Conservation (phyloP, 30 jellyfish, hydroid and myxozoan species). For the Catostylus mosaicus region DNA sequence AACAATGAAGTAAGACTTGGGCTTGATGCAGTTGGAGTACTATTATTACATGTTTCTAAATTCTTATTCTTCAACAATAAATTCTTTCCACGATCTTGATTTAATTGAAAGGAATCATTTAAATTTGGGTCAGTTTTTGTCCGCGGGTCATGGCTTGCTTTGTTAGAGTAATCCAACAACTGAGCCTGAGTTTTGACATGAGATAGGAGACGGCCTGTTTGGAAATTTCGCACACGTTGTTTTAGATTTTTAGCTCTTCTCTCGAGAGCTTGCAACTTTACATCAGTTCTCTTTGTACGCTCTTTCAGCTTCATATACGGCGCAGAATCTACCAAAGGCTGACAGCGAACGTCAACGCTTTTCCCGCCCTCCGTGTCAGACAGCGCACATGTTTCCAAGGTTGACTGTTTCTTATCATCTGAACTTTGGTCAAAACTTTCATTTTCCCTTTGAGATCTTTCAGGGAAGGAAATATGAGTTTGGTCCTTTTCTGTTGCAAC, state of each 20-base stretch:
- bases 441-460: not conserved
- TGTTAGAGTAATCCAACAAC: constrained; percentile 42
- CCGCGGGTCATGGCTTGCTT: constrained; percentile 43
- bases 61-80: not conserved
- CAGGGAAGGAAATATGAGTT: not conserved
- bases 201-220: constrained; percentile 53
- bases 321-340: constrained; percentile 13
- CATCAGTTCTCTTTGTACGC: constrained; percentile 3
- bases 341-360: constrained; percentile 25
- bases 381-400: constrained; percentile 66
- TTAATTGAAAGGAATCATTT: not conserved
- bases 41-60: not conserved
- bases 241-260: constrained; percentile 49
- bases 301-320: constrained; percentile 36
- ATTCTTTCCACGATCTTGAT: not conserved
- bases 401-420: constrained; percentile 11
- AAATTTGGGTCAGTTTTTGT: constrained; percentile 28
- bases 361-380: constrained; percentile 72
- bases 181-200: constrained; percentile 67
- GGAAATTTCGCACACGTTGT: constrained; percentile 56
- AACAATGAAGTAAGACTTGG: constrained; percentile 13
- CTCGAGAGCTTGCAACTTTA: constrained; percentile 34
- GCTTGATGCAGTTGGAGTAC: not conserved
- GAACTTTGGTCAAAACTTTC: constrained; percentile 37
- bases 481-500: not conserved